Base-by-base conservation (phyloP, 2,113 vertebrate genomes). In the Oryzias woworae region DNA sequence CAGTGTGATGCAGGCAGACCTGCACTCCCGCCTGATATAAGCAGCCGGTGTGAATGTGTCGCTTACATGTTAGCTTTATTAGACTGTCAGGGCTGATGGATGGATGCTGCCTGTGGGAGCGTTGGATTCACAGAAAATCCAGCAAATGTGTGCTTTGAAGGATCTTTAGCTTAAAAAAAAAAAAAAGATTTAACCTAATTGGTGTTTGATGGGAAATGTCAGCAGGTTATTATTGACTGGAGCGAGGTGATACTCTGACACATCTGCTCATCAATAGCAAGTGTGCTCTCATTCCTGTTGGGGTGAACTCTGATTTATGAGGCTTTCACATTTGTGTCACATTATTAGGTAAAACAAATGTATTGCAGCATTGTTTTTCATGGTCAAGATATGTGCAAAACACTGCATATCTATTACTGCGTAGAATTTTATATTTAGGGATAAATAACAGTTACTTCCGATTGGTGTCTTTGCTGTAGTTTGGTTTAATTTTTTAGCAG, bases 31-130 rank as follows among this genome's bases (percentile, higher is more conserved):
- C 69, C 55, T 70, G 61, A 76, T 91, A 88, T 91, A 92, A 87
- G 82, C 66, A 56, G 72, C 73, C 47, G 2, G 28, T 77, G 69
- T 58, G 71, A 77, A 81, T 60, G 88, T 92, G 68, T 53, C 88
- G 26, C 66, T 47, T 45, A 48, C 44, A 14, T 75, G 91, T 71
- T 18, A 91, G 60, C 62, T 89, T 87, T 81, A 90, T 90, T 88
- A 86, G 56, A 22, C 81, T 87, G 89, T 89, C 89, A 75, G 17
- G 4, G 2, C 3, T 82, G 81, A 87, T 72, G 76, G 65, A 83
- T 18, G 14, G 59, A 62, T 60, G 57, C 36, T 57, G 43, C 58
- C 53, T 49, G 66, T 53, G 73, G 58, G 26, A 24, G 16, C 28
- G 65, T 26, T 20, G 53, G 10, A 13, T 45, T 6, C 45, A 26